Conservation (phyloP, 2,888 invertebrate genomes). For the Pocota personata region DNA sequence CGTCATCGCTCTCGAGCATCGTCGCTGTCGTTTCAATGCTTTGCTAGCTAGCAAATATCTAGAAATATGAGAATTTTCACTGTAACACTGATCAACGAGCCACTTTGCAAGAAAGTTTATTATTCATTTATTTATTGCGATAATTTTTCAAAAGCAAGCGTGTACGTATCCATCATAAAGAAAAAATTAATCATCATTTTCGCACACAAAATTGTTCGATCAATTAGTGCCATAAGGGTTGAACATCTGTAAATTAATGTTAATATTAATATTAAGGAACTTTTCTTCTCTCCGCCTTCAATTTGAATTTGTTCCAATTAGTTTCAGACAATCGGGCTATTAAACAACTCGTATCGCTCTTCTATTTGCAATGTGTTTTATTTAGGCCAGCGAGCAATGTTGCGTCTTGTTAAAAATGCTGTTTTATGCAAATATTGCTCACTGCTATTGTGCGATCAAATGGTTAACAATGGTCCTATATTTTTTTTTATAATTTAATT, state of each 20-base stretch:
- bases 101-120: too few species aligned
- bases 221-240: slow-evolving; percentile 42
- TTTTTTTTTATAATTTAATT: not conserved
- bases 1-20: too few species aligned
- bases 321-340: slow-evolving; percentile 39
- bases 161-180: not conserved
- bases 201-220: slow-evolving; percentile 36
- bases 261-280: slow-evolving; percentile 30
- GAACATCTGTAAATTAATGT: slow-evolving; percentile 17
- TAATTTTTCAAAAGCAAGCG: not conserved
- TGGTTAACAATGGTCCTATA: slow-evolving; percentile 33
- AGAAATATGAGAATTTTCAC: too few species aligned
- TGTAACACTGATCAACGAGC: too few species aligned
- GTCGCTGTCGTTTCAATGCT: too few species aligned
- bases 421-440: slow-evolving; percentile 57
- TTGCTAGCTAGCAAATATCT: too few species aligned
- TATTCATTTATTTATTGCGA: not conserved
- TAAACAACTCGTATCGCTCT: slow-evolving; percentile 31
- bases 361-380: not conserved
- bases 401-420: slow-evolving; percentile 48
- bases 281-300: slow-evolving; percentile 22
- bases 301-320: slow-evolving; percentile 44
- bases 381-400: slow-evolving; percentile 46
- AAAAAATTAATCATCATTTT: slow-evolving; percentile 35
- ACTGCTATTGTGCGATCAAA: slow-evolving; percentile 27